Evolutionary conservation across 2,797 vertebrate species (phyloP), one percentile per base, ranked within the genome.

Genomic region (Huso huso): DNA sequence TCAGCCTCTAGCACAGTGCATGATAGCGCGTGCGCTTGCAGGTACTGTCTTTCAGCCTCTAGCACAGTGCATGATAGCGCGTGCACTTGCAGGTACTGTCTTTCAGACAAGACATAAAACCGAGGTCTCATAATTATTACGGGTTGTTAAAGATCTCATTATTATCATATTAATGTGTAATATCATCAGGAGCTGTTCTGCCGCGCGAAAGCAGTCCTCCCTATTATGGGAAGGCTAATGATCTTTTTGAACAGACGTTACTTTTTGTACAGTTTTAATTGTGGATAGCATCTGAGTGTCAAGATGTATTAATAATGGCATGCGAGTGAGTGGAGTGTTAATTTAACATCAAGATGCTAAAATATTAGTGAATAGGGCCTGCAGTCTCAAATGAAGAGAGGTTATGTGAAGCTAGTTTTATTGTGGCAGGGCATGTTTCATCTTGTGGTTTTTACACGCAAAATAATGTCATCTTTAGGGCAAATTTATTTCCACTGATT

Each of bases 101-200:
- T 62, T 62, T 62, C 23, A 15, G 15, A 62, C 11, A 18, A 62
- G 61, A 62, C 61, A 18, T 18, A 62, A 62, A 48, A 18, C 13
- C 23, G 61, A 23, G 61, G n/a, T 62, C 61, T 48, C 18, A 18
- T 10, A 10, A 62, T 62, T 62, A 62, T 62, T 7, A 10, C 6
- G 8, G 13, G 61, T 18, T 62, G 61, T 62, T 62, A 62, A 62
- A 62, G 18, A 62, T 62, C 61, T 62, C 6, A 62, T 23, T 60
- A 62, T 18, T 62, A 23, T 48, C 61, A 48, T 62, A 62, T 62
- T 62, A 62, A 62, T 62, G 61, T 62, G 61, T 48, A 62, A 62
- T 62, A 62, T 62, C 61, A 10, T 62, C 48, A 48, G 9, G 48
- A 62, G 18, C 7, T 10, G n/a, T 18, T 62, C 61, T 62, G 61